Base-by-base conservation (phyloP, 2,888 invertebrate genomes). In the Azorinus chamasolen region DNA sequence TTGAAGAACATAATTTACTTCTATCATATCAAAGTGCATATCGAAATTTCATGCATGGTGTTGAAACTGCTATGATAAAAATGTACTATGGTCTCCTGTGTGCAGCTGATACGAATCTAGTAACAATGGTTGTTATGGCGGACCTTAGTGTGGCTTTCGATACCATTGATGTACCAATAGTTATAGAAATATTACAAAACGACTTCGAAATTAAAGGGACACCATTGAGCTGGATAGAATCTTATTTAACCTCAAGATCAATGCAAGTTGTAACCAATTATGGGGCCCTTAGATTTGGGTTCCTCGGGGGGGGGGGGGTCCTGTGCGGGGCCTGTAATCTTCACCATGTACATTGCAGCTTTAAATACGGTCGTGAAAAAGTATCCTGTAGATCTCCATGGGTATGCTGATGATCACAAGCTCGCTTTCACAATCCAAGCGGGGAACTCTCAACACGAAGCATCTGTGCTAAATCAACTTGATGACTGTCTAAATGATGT, bases 121-220 rank as follows among this genome's bases (percentile, higher is more conserved):
- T 27, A 25, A 18, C 27, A 41, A 53, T 69, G n/a, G 64, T 75
- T n/a, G 70, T 70, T 50, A 69, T 75, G 70, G 57, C 64, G 48
- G 58, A 68, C 46, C 54, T 59, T n/a, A 58, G 64, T 58, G 39
- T 58, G 6, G 59, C 62, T 75, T 71, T 69, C 41, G 69, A 75
- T 50, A 69, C 69, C 20, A 22, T 65, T n/a, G 75, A 70, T 43
- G 61, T 70, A 39, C 59, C 65, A 16, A 63, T 48, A 18, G 41
- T 48, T 22, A n/a, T 66, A 32, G 10, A 55, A 41, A 54, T 68
- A 32, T 16, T 53, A 6, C 5, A 27, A 14, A n/a, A 45, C n/a
- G 37, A 57, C n/a, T 66, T 73, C 62, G 65, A 55, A 14, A 74
- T 68, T 24, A 18, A 50, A 41, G 63, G 39, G 8, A 63, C 41